phyloP scores from a whole-genome alignment of 2,113 vertebrate species.

The Entosphenus tridentatus region DNA sequence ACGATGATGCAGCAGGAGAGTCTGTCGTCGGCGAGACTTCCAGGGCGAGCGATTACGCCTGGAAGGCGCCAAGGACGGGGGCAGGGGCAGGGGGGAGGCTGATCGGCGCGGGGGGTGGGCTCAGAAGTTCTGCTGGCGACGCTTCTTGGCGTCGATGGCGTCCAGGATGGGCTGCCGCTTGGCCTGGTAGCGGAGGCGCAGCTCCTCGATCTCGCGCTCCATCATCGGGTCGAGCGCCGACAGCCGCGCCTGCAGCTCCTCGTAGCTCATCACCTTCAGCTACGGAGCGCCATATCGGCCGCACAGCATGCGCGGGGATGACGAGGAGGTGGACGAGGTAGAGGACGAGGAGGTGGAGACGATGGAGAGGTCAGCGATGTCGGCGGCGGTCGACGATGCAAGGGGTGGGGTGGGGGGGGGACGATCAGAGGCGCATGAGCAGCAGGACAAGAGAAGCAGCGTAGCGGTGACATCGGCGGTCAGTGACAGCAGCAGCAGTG shows the following conservation, averaged over 20 bases:
- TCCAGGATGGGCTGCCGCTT: conserved; percentile 78
- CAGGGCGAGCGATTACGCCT: too few species aligned
- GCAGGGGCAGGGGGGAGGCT: neutral
- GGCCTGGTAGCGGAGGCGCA: conserved; percentile 64
- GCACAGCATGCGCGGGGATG: too few species aligned
- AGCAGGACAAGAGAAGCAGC: conserved; percentile 11
- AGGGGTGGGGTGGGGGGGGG: conserved; percentile 18
- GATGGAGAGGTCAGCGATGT: conserved; percentile 8
- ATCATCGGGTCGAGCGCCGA: conserved; percentile 70
- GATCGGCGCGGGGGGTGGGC: neutral
- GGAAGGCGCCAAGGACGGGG: too few species aligned
- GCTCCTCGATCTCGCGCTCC: conserved; percentile 88
- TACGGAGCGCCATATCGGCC: conserved; percentile 10
- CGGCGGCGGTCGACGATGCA: conserved; percentile 14
- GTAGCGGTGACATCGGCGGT: conserved; percentile 13
- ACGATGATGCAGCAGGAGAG: too few species aligned
- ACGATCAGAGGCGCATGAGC: conserved; percentile 10
- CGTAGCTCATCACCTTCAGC: conserved; percentile 62
- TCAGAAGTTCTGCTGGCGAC: conserved; percentile 64
- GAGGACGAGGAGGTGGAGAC: conserved; percentile 29
- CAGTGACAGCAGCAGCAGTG: too few species aligned
- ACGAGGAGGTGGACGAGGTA: too few species aligned
- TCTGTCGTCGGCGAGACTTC: too few species aligned
- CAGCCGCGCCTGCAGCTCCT: conserved; percentile 47
- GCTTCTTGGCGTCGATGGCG: conserved; percentile 70